A percentile compares a stretch with the other conserved stretches of the same genome.
Conservation (phyloP, 2,797 vertebrate genomes). For the Chiloscyllium punctatum region DNA sequence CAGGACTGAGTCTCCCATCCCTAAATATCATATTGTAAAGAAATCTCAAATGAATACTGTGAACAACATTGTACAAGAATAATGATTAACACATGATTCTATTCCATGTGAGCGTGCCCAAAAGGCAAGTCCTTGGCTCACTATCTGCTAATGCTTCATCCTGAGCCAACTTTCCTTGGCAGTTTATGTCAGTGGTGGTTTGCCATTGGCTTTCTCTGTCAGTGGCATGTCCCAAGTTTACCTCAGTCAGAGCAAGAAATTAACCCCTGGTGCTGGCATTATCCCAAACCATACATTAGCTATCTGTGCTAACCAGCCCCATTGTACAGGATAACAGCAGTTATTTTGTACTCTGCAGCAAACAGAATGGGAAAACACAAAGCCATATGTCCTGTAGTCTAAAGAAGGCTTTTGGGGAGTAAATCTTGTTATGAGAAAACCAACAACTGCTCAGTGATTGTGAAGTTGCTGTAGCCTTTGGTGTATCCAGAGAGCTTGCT, state of each 20-base stretch:
- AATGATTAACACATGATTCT: background rate
- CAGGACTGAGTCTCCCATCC: conserved; percentile 49
- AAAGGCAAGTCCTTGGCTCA: background rate
- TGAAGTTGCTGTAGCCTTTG: background rate
- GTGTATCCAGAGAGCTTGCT: no score
- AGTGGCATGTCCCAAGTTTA: background rate
- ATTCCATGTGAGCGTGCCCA: no score
- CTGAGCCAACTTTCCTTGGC: background rate
- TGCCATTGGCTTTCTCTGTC: background rate
- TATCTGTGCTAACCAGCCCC: no score
- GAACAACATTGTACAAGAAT: background rate
- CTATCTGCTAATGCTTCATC: background rate
- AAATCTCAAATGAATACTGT: background rate
- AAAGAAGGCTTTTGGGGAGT: background rate
- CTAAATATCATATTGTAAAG: conserved; percentile 42
- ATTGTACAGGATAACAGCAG: background rate
- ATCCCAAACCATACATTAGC: no score
- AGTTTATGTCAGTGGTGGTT: background rate
- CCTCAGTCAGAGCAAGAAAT: background rate
- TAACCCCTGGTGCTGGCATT: no score
- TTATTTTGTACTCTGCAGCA: background rate
- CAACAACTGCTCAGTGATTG: background rate
- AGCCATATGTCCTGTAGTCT: background rate
- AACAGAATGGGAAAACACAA: background rate
- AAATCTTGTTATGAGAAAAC: background rate